Evolutionary conservation across 2,888 invertebrate species (phyloP), one percentile per base, ranked within the genome.

Genomic region (Netelia melanura): DNA sequence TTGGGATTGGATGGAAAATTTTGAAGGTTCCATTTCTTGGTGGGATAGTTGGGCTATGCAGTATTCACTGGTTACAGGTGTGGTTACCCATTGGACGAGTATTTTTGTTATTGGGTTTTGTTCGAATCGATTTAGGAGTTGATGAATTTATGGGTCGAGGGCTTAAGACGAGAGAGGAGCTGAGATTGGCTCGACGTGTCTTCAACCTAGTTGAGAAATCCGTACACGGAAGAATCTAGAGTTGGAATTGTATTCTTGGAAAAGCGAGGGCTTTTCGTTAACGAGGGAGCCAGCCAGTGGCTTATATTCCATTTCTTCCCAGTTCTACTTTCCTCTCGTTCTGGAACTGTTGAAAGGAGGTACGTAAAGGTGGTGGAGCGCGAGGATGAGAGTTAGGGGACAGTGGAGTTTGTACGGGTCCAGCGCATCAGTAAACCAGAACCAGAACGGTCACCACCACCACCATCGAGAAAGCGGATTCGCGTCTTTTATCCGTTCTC

Each of bases 261-360:
- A 68, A 38, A 76, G 58, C 52, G 43, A 54, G 64, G 77, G 80
- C 70, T 80, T 71, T 80, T 76, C 58, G 84, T 80, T 76, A 70
- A 71, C 58, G 84, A 14, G 11, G 48, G 14, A 14, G 48, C 23
- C 38, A 48, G 48, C 65, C 76, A 64, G 61, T 81, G 52, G 65
- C 61, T 75, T 65, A 84, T 58, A 38, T 76, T 44, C 76, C 58
- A 71, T 76, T 76, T 84, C 68, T 76, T 65, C 48, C 68, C 74
- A 25, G 54, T 48, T 67, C 71, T 48, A 8, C 23, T 64, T 23
- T 21, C 21, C 61, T 65, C 64, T 56, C 62, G n/a, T 43, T 8
- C 62, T 14, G n/a, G 21, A 17, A 58, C n/a, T 21, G 54, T 14
- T 54, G 54, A 54, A 58, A 58, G 17, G 21, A 21, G 58, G 9